A percentile compares a stretch with the other conserved stretches of the same genome.
phyloP scores from a whole-genome alignment of 2,113 vertebrate genomes.

The Tyto alba region DNA sequence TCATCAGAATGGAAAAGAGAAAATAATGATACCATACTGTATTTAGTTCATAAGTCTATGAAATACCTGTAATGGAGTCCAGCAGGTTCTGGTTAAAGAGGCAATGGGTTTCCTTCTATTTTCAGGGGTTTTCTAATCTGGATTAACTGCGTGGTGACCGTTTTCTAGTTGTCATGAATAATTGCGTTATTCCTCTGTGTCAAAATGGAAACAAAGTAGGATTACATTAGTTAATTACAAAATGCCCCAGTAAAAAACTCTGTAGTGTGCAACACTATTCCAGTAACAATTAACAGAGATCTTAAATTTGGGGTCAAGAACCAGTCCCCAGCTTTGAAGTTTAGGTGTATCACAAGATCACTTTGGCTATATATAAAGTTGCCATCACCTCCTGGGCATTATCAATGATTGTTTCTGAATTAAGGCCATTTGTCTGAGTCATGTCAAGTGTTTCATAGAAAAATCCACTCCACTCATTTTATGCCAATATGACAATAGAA shows the following conservation, averaged over 20 bases:
- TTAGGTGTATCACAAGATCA: not conserved
- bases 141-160: not conserved
- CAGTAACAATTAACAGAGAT: not conserved
- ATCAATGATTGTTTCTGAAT: not conserved
- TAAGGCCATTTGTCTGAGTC: not conserved
- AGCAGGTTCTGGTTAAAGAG: rapidly evolving
- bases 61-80: not conserved
- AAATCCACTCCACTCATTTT: not conserved
- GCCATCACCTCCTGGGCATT: not conserved
- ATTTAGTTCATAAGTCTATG: not conserved
- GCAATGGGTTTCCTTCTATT: not conserved
- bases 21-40: not conserved
- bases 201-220: not conserved
- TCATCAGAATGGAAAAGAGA: not conserved
- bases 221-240: not conserved
- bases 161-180: not conserved
- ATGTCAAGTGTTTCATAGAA: not conserved
- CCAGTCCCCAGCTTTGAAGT: not conserved
- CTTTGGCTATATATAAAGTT: not conserved
- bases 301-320: not conserved
- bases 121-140: not conserved
- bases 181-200: not conserved
- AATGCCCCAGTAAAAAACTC: not conserved
- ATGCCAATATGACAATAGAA: not conserved
- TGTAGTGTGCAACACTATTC: not conserved